phyloP scores from a whole-genome alignment of 2,113 vertebrate genomes.

The Prunella himalayana region DNA sequence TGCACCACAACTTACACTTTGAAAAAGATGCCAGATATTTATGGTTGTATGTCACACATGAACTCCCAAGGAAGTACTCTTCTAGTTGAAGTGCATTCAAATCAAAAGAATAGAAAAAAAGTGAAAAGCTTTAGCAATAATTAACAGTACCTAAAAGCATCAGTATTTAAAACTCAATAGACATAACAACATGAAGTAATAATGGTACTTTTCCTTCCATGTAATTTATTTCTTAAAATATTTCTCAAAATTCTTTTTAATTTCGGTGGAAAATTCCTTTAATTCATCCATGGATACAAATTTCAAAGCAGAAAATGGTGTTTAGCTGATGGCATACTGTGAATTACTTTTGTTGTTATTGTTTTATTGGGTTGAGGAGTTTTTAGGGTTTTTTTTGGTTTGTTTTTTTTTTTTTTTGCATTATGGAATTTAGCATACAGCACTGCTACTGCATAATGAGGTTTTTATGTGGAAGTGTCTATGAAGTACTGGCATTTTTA shows the following conservation, averaged over 20 bases:
- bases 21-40: constrained; percentile 51
- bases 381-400: fast-evolving
- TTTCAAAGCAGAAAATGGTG: background rate
- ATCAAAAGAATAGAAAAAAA: constrained; percentile 34
- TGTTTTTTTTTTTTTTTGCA: background rate
- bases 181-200: background rate
- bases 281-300: background rate
- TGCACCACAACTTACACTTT: background rate
- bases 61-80: constrained; percentile 34
- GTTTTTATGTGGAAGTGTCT: background rate
- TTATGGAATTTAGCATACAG: background rate
- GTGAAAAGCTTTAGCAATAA: background rate
- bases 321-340: background rate
- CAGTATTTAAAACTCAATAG: background rate
- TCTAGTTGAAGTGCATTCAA: constrained; percentile 26
- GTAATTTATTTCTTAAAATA: background rate
- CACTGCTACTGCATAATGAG: background rate
- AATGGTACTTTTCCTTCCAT: background rate
- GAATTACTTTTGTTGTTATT: background rate
- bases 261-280: background rate
- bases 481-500: background rate
- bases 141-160: background rate
- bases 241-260: background rate
- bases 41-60: constrained; percentile 32
- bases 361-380: fast-evolving